phyloP scores from a whole-genome alignment of 2,888 invertebrate genomes.

The Notodonta dromedarius region DNA sequence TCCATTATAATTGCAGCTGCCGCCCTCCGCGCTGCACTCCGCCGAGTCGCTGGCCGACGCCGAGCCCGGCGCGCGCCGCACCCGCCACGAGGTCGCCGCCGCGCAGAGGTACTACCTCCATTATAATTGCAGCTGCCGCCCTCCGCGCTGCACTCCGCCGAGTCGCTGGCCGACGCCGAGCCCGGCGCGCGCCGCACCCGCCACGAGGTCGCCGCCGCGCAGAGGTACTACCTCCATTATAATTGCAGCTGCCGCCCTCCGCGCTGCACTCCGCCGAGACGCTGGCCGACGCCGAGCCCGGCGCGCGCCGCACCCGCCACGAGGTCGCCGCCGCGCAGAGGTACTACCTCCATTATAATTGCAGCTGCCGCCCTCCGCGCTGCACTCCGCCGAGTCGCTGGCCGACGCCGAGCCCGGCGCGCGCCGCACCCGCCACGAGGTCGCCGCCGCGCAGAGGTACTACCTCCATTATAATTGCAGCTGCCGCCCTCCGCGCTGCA shows the following conservation, averaged over 20 bases:
- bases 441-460: constrained; percentile 93
- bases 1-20: constrained; percentile 37
- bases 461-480: not conserved
- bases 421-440: constrained; percentile 96
- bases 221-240: constrained; percentile 78
- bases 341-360: constrained; percentile 37
- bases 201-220: constrained; percentile 97
- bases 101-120: constrained; percentile 87
- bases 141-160: constrained; percentile 65
- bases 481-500: constrained; percentile 47
- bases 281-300: constrained; percentile 91
- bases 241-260: constrained; percentile 37
- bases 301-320: constrained; percentile 96
- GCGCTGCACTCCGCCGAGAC: constrained; percentile 72
- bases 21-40: constrained; percentile 69
- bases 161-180: constrained; percentile 87
- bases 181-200: constrained; percentile 97
- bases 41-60: constrained; percentile 86
- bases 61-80: constrained; percentile 96
- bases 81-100: constrained; percentile 97
- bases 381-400: constrained; percentile 71
- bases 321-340: constrained; percentile 97
- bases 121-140: constrained; percentile 31
- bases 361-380: constrained; percentile 48
- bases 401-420: constrained; percentile 95